Evolutionary conservation across 2,888 invertebrate genomes (phyloP).

Genomic region (Heliconius sara): DNA sequence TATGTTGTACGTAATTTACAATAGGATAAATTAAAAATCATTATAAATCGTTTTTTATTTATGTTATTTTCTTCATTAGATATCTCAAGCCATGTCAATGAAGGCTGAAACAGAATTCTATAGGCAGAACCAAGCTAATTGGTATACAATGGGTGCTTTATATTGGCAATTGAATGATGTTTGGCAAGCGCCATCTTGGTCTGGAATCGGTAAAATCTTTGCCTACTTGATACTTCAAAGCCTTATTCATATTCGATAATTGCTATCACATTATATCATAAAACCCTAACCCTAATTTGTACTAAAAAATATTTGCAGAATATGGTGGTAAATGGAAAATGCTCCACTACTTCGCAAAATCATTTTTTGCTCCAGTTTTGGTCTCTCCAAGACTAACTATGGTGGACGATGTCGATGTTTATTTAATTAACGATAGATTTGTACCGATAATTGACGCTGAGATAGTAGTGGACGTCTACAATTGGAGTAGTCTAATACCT

Average conservation of each 20-base stretch:
- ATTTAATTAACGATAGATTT: conserved; percentile 86
- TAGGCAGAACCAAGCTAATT: conserved; percentile 83
- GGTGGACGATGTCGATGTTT: conserved; percentile 83
- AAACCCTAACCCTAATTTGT: not conserved
- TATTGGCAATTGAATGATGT: conserved; percentile 99
- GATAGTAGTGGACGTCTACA: conserved; percentile 84
- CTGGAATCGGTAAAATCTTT: conserved; percentile 87
- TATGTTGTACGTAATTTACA: not conserved
- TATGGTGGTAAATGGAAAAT: conserved; percentile 92
- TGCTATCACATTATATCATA: not conserved
- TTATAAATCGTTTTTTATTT: not conserved
- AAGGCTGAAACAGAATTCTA: conserved; percentile 94
- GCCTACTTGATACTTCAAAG: not conserved
- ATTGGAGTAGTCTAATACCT: conserved; percentile 81
- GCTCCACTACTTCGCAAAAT: conserved; percentile 93
- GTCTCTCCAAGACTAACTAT: conserved; percentile 84
- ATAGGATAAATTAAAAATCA: not conserved
- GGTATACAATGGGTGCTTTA: conserved; percentile 96
- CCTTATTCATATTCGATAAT: not conserved
- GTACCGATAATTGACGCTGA: conserved; percentile 70
- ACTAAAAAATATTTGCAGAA: conserved; percentile 77
- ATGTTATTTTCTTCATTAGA: conserved; percentile 68
- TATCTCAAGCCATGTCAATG: conserved; percentile 94
- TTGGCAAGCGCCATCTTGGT: conserved; percentile 99
- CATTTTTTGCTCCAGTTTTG: conserved; percentile 92